These are phyloP conservation scores for Odontamblyopus lacepedii DNA, from an alignment of 2,797 vertebrate genomes.

Conservation along the genomic window DNA sequence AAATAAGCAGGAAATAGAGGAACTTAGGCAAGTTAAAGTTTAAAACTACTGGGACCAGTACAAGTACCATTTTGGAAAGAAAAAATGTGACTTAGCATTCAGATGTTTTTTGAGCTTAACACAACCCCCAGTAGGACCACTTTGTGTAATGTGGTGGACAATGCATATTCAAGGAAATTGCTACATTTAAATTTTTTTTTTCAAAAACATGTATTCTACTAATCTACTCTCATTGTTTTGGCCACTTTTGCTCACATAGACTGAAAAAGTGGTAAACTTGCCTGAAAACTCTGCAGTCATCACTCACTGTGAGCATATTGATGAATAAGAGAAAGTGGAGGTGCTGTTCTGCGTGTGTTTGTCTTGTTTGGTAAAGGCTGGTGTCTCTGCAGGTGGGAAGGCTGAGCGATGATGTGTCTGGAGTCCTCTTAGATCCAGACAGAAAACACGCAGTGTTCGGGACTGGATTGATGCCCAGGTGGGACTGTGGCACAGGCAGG, in stretches of 20 bases:
- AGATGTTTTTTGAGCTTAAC: no score
- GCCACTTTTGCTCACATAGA: slow-evolving; percentile 1
- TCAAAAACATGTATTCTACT: no score
- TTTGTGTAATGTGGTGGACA: no score
- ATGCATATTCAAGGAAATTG: no score
- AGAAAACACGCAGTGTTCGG: slow-evolving; percentile 50
- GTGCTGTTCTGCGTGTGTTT: slow-evolving; percentile 10
- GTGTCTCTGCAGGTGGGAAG: slow-evolving; percentile 50
- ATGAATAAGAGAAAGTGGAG: slow-evolving; percentile 1
- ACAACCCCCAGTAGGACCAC: no score
- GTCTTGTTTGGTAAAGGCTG: slow-evolving; percentile 39
- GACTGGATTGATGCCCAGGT: slow-evolving; percentile 56
- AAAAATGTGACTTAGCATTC: no score
- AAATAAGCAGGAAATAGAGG: no score
- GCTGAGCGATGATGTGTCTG: slow-evolving; percentile 56
- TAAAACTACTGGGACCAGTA: no score
- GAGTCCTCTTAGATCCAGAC: slow-evolving; percentile 60
- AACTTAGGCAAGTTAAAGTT: no score
- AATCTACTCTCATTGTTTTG: neutral
- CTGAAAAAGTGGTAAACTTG: slow-evolving; percentile 1
- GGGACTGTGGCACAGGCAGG: slow-evolving; percentile 36
- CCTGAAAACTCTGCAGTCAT: neutral
- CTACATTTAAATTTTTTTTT: no score
- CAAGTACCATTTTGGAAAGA: no score
- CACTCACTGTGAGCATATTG: slow-evolving; percentile 12